Evolutionary conservation across 2,113 vertebrate genomes (phyloP).

Genomic region (Pteruthius melanotis): DNA sequence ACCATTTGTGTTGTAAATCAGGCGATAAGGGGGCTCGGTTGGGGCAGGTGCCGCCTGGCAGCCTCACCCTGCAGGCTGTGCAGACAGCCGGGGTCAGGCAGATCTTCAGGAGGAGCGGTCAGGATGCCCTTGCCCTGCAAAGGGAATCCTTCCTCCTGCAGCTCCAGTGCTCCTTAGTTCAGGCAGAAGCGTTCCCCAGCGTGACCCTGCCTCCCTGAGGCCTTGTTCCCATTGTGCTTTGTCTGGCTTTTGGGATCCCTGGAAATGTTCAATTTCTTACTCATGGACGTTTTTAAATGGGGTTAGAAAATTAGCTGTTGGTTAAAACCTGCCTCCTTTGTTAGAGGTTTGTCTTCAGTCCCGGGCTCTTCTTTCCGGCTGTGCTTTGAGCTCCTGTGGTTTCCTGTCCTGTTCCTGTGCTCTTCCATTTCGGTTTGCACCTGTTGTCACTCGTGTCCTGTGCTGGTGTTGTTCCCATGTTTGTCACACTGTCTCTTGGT

Average conservation of each 20-base stretch:
- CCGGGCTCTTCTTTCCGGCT: background rate
- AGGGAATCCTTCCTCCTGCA: background rate
- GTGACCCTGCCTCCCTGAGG: background rate
- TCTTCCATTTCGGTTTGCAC: background rate
- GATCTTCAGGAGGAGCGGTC: rapidly evolving
- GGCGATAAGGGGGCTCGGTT: background rate
- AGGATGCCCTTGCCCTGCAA: rapidly evolving
- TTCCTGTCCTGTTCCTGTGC: background rate
- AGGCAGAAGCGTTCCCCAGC: rapidly evolving
- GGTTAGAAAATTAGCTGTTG: rapidly evolving
- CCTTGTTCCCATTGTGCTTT: rapidly evolving
- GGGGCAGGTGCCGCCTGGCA: background rate
- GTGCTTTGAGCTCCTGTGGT: background rate
- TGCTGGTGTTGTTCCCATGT: rapidly evolving
- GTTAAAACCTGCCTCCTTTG: background rate
- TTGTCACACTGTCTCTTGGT: rapidly evolving
- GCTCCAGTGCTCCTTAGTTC: rapidly evolving
- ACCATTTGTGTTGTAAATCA: background rate
- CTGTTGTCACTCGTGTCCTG: background rate
- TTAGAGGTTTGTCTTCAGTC: rapidly evolving
- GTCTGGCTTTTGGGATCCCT: background rate
- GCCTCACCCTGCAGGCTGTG: rapidly evolving
- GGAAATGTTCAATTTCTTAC: rapidly evolving
- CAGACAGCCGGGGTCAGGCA: rapidly evolving
- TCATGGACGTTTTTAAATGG: rapidly evolving